Evolutionary conservation across 2,113 vertebrate genomes (phyloP).

Genomic region (Copsychus sechellarum): DNA sequence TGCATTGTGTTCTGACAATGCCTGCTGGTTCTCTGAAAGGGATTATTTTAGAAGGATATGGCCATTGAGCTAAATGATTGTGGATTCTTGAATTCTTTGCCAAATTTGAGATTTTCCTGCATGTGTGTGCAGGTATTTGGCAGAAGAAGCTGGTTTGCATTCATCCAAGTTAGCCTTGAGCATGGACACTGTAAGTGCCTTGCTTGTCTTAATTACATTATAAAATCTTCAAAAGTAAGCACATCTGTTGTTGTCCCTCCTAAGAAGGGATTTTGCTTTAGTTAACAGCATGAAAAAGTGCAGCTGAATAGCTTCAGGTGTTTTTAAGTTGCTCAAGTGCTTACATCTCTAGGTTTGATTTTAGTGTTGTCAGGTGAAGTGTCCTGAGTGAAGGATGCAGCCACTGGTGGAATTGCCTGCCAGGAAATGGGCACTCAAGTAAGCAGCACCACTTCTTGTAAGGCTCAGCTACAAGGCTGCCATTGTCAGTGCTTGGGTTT

Average conservation of each 20-base stretch:
- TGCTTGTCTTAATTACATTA: not conserved
- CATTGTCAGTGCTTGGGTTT: not conserved
- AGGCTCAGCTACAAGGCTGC: not conserved
- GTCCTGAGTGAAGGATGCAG: not conserved
- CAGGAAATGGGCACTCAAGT: not conserved
- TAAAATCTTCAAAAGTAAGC: not conserved
- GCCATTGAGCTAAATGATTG: not conserved
- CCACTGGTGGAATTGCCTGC: not conserved
- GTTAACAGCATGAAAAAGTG: not conserved
- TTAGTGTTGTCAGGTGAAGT: not conserved
- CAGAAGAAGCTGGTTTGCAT: not conserved
- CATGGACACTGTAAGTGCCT: not conserved
- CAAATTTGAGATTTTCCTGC: not conserved
- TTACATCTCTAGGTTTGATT: not conserved
- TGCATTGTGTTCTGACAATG: not conserved
- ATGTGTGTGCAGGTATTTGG: not conserved
- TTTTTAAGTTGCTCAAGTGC: not conserved
- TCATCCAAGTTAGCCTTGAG: not conserved
- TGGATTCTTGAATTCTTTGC: not conserved
- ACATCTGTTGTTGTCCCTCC: not conserved
- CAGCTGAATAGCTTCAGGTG: not conserved
- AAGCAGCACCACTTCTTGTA: not conserved
- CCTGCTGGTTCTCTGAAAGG: not conserved
- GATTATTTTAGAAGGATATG: not conserved
- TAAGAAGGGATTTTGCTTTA: not conserved